phyloP scores from a whole-genome alignment of 2,888 invertebrate species.

The Latrodectus hesperus region DNA sequence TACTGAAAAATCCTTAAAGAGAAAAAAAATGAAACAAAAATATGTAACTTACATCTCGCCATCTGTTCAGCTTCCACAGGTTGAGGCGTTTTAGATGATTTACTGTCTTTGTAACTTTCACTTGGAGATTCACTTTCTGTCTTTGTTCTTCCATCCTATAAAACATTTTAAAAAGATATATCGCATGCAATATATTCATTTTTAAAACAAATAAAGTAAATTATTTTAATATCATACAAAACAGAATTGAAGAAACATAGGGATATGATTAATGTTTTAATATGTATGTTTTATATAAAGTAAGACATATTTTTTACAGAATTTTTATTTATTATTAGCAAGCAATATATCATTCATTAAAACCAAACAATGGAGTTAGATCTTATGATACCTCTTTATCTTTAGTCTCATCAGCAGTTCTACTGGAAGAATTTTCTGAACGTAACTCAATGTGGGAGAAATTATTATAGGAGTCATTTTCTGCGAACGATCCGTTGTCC shows the following conservation, averaged over 20 bases:
- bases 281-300: too few relatives aligned
- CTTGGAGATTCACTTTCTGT: conserved; percentile 57
- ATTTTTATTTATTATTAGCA: background rate
- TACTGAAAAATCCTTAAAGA: too few relatives aligned
- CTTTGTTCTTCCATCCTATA: conserved; percentile 27
- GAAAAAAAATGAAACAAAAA: background rate
- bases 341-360: too few relatives aligned
- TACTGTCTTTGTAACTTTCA: conserved; percentile 61
- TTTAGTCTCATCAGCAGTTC: background rate
- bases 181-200: too few relatives aligned
- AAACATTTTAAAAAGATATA: too few relatives aligned
- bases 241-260: too few relatives aligned
- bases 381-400: conserved; percentile 30
- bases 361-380: too few relatives aligned
- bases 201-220: too few relatives aligned
- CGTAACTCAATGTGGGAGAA: conserved; percentile 36
- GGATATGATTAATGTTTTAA: too few relatives aligned
- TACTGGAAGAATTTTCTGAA: conserved; percentile 29
- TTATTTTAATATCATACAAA: too few relatives aligned
- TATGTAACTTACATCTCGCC: conserved; percentile 32
- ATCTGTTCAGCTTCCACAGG: conserved; percentile 31
- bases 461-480: conserved; percentile 61
- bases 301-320: background rate
- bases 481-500: conserved; percentile 69
- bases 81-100: conserved; percentile 50